Evolutionary conservation across 2,113 vertebrate species (phyloP).

Genomic region (Oncorhynchus gorbuscha): DNA sequence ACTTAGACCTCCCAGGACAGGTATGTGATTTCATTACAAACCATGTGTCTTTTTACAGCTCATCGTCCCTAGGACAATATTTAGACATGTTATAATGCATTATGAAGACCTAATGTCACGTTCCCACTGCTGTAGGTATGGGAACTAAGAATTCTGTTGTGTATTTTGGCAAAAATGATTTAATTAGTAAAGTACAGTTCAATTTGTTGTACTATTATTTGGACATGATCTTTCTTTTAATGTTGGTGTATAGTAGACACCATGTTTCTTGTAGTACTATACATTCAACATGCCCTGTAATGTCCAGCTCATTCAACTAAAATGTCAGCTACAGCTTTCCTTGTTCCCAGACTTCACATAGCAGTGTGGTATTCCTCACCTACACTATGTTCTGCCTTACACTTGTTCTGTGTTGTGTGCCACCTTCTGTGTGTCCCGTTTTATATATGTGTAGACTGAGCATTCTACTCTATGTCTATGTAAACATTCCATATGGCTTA

Average conservation of each 20-base stretch:
- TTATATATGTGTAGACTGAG: background rate
- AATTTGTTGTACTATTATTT: too few species aligned
- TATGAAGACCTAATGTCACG: background rate
- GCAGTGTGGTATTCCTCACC: too few species aligned
- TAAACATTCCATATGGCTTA: slow-evolving; percentile 2
- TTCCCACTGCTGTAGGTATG: background rate
- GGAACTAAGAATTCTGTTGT: background rate
- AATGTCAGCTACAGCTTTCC: background rate
- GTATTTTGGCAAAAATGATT: too few species aligned
- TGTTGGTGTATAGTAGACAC: too few species aligned
- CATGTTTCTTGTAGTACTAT: too few species aligned
- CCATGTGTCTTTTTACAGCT: too few species aligned
- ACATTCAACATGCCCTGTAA: too few species aligned
- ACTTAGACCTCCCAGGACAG: slow-evolving; percentile 80
- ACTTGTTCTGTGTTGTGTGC: background rate
- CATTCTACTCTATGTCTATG: background rate
- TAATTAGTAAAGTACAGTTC: too few species aligned
- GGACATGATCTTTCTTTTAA: too few species aligned
- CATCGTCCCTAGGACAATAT: too few species aligned
- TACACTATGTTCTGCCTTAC: background rate
- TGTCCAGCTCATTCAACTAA: too few species aligned
- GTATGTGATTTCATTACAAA: slow-evolving; percentile 61
- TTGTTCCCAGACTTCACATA: background rate
- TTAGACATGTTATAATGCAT: background rate
- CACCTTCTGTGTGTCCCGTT: background rate